Base-by-base conservation (phyloP, 2,113 vertebrate species). In the Rhea americana region DNA sequence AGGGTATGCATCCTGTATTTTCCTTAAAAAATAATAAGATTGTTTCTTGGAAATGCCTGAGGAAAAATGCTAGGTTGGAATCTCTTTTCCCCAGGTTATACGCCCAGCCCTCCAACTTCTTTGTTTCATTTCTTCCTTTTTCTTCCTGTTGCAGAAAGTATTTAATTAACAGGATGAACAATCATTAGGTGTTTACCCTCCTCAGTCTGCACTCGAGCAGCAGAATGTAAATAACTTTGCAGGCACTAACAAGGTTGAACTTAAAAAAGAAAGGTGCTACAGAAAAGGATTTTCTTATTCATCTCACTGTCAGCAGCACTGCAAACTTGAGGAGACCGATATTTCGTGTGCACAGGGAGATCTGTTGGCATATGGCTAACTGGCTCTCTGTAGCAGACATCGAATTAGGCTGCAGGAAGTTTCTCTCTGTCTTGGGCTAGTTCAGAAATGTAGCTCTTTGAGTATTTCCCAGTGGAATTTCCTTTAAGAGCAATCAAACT, bases 191-290 rank as follows among this genome's bases (percentile, higher is more conserved):
- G 88, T 93, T 94, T 82, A 91, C 90, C 90, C 71, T 96, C 80
- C 83, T 78, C 91, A 96, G 41, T 90, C 96, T 83, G 62, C 63
- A 47, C 85, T 93, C 79, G 21, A 32, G 80, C 87, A 86, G 82
- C 83, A 83, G 90, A 93, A 96, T 91, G 90, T 85, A 93, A 91
- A 96, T 95, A 94, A 84, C 77, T 95, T 81, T 79, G 80, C 88
- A 87, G 81, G 76, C 81, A 88, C 91, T 95, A 96, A 79, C 77
- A 76, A 61, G 91, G 70, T 86, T 88, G 91, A 93, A 94, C 91
- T 96, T 84, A 90, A 90, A 90, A 95, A 96, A 93, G 76, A 82
- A 94, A 84, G 28, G 45, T 70, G 91, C 88, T 75, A 88, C 73
- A 76, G 82, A 78, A 93, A 80, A 92, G 73, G 58, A 47, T 90